Percentiles rank a stretch among this genome's conserved stretches.
These are phyloP conservation scores for Lycia hirtaria DNA, from an alignment of 2,888 invertebrate species.

Conservation along the genomic window DNA sequence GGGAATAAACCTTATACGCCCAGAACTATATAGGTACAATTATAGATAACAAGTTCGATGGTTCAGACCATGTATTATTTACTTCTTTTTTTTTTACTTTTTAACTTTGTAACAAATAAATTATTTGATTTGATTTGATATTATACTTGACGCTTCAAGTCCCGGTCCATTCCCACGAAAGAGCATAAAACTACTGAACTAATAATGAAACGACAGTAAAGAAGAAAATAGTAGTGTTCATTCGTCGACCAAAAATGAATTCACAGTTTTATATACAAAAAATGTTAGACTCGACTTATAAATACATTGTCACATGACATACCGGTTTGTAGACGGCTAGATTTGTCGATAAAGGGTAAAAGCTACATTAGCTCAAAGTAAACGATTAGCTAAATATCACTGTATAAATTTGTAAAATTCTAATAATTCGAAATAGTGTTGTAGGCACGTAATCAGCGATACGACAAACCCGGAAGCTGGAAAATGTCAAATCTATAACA, in stretches of 20 bases:
- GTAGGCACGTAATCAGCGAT: background rate
- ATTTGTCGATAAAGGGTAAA: constrained; percentile 10
- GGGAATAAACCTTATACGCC: no score
- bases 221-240: constrained; percentile 1
- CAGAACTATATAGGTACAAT: no score
- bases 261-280: background rate
- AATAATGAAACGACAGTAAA: constrained; percentile 1
- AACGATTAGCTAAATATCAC: constrained; percentile 14
- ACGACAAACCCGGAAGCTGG: constrained; percentile 28
- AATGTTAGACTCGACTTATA: background rate
- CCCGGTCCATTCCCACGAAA: constrained; percentile 24
- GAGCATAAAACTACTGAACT: constrained; percentile 49
- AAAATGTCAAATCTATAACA: constrained; percentile 39
- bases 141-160: no score
- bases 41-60: no score
- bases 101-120: no score
- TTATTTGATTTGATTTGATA: no score
- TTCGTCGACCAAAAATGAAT: background rate
- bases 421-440: background rate
- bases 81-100: no score
- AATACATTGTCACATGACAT: background rate
- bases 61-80: no score
- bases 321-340: background rate
- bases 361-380: background rate
- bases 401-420: constrained; percentile 2